These are phyloP conservation scores for Vultur gryphus DNA, from an alignment of 2,797 vertebrate genomes.

Conservation along the genomic window DNA sequence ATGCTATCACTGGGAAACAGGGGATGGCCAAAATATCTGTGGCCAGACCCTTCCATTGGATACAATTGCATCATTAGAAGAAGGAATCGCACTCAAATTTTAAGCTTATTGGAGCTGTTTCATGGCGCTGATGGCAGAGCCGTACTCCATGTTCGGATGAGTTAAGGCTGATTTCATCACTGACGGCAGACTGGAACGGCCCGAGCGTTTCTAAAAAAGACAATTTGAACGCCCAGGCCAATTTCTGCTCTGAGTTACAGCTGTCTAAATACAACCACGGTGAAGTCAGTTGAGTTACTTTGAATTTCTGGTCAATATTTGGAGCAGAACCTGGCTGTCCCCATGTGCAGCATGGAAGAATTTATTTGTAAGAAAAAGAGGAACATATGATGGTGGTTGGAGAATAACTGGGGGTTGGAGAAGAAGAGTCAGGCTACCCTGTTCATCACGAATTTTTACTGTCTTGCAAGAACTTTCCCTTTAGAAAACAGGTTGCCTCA, in stretches of 20 bases:
- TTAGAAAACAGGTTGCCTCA: constrained; percentile 70
- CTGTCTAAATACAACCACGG: not conserved
- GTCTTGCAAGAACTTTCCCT: constrained; percentile 36
- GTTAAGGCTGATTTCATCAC: not conserved
- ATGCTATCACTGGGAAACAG: not conserved
- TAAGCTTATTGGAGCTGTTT: not conserved
- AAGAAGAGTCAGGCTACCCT: not conserved
- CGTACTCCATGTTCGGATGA: accelerated
- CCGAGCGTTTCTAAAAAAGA: not conserved
- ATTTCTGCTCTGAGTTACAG: not conserved
- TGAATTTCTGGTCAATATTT: not conserved
- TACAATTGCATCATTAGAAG: not conserved
- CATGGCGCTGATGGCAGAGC: not conserved
- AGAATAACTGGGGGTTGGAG: not conserved
- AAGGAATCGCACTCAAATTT: accelerated
- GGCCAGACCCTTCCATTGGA: not conserved
- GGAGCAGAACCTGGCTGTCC: not conserved
- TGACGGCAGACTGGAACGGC: not conserved
- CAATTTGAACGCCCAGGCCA: not conserved
- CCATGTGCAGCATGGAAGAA: not conserved
- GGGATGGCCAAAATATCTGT: not conserved
- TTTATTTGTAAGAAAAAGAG: constrained; percentile 25
- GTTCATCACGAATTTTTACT: constrained; percentile 16
- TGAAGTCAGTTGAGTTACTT: not conserved
- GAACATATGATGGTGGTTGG: constrained; percentile 41